phyloP scores from a whole-genome alignment of 2,113 vertebrate genomes.

The Tupaia chinensis region DNA sequence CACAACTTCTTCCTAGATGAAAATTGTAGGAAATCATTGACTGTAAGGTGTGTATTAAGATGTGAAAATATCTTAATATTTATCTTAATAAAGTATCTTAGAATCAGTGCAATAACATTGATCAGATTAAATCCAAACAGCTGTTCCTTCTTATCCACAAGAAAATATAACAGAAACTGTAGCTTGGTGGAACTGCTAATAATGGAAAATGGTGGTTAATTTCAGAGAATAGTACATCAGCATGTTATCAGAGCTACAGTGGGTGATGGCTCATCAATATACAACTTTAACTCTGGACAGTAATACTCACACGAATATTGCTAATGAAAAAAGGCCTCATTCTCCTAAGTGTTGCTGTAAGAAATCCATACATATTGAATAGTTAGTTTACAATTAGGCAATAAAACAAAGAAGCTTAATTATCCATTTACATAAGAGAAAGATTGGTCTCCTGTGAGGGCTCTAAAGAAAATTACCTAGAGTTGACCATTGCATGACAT shows the following conservation, averaged over 20 bases:
- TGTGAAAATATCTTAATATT: background rate
- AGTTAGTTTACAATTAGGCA: constrained; percentile 30
- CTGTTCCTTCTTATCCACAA: background rate
- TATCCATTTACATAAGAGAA: constrained; percentile 50
- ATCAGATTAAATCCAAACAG: constrained; percentile 26
- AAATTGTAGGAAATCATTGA: background rate
- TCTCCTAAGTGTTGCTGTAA: constrained; percentile 13
- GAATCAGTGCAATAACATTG: background rate
- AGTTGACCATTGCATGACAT: background rate
- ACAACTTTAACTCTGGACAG: background rate
- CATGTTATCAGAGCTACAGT: background rate
- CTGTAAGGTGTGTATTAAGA: background rate
- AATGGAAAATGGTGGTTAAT: background rate
- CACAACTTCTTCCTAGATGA: background rate
- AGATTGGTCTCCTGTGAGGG: background rate
- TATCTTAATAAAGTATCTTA: background rate
- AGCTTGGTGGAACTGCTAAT: background rate
- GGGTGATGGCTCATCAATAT: background rate
- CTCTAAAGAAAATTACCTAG: constrained; percentile 18
- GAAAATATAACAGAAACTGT: constrained; percentile 10
- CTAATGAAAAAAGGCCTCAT: constrained; percentile 37
- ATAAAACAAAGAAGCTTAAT: constrained; percentile 62
- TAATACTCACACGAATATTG: background rate
- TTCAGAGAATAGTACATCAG: background rate
- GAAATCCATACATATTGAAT: constrained; percentile 69